Base-by-base conservation (phyloP, 2,888 invertebrate species). In the Drosophila mettleri region DNA sequence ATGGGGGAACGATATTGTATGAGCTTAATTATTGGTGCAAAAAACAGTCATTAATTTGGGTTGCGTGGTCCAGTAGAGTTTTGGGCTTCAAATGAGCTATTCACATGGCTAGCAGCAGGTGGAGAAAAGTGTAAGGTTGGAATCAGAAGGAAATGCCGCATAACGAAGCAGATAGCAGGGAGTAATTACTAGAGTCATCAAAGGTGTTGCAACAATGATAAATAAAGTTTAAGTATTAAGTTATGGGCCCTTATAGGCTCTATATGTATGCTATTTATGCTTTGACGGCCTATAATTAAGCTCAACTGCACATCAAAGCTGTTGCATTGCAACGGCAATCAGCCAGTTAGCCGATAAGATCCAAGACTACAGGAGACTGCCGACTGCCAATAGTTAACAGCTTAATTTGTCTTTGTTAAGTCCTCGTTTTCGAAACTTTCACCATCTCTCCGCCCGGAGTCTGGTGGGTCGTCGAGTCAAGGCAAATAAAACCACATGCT, bases 391-490 rank as follows among this genome's bases (percentile, higher is more conserved):
- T 66, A 54, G 76, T 76, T 80, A 86, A 85, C 79, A 80, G 78
- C 84, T 85, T 79, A 84, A 85, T 85, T 85, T 88, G 85, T 85
- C 85, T 86, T 79, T 69, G 78, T 80, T 85, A 80, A 85, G 86
- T 69, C 72, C 67, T 79, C 69, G 68, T 55, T 69, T 57, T 31
- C 27, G 24, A 8, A 41, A 9, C 41, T 22, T 8, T 2, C 8
- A 18, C 16, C 6, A 1, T 7, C 6, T 10, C 45, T 2, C 10
- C 22, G 38, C 43, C 22, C 36, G 4, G 9, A 12, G 27, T 22
- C 43, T 4, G 16, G 2, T 14, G 31, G 31, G 31, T 16, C 14
- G 48, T 18, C 41, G 45, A 54, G 34, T 45, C 29, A 45, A 51
- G 34, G 43, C 49, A 46, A 63, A 65, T 67, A 53, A 65, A 84